Evolutionary conservation across 2,888 invertebrate species (phyloP), one percentile per base, ranked within the genome.

Genomic region (Phymatocera aterrima): DNA sequence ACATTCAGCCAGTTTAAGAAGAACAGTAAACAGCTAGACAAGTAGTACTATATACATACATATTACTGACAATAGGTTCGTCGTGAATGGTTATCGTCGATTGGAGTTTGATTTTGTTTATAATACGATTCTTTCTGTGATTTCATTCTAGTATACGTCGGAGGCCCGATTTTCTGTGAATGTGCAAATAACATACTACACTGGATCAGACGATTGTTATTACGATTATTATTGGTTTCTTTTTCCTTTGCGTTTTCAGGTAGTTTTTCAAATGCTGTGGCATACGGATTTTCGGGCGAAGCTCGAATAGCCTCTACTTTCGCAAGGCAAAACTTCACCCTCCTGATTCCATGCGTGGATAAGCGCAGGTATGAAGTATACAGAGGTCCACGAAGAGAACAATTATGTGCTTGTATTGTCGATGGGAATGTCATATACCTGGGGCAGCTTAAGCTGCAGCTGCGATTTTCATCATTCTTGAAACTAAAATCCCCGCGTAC

Each of bases 1-100:
- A 40, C 40, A 40, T 40, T 5, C 40, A 5, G 40, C 8, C 5
- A 4, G 8, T 40, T 18, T 72, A 5, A 28, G 10, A 18, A 31
- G 51, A 72, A 72, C 51, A 51, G 28, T 51, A 72, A 51, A 46
- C 37, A 51, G 34, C 51, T 48, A 46, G 51, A 8, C 31, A 64
- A 18, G 61, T 34, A 72, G 51, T n/a, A n/a, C n/a, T n/a, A n/a
- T n/a, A n/a, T n/a, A n/a, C n/a, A n/a, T n/a, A n/a, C n/a, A n/a
- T n/a, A n/a, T n/a, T n/a, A n/a, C n/a, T n/a, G n/a, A n/a, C n/a
- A n/a, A n/a, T n/a, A n/a, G n/a, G n/a, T 34, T 51, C 72, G 34
- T 34, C n/a, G 70, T 24, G 70, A 70, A 70, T 21, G 24, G 28
- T 70, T 72, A 51, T 72, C 51, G 12, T 31, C 24, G 34, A 5